Base-by-base conservation (phyloP, 2,113 vertebrate species). In the Hippopotamus amphibius region DNA sequence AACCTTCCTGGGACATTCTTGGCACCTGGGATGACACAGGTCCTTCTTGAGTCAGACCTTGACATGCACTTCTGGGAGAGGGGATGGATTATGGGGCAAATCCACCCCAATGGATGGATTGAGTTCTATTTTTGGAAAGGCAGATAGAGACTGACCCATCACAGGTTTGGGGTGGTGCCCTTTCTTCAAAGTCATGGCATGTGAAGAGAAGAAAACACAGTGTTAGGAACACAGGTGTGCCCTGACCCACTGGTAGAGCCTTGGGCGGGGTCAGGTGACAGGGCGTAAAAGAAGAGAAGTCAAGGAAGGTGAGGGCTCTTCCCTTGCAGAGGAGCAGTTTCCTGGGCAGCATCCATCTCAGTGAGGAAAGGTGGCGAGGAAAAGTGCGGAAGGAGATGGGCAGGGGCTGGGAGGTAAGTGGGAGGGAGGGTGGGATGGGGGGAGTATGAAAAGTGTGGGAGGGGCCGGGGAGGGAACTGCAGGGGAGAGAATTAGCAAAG, bases 281-380 rank as follows among this genome's bases (percentile, higher is more conserved):
- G 10, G 10, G 16, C 7, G 3, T 50, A 61, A 69, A 80, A 61
- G 30, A 30, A 41, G 63, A 48, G 17, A 79, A 24, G 12, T 17
- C 22, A 48, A 81, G 26, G 33, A n/a, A 53, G n/a, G 7, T 53
- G n/a, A n/a, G 21, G 9, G 2, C 55, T 74, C 46, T 14, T 22
- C 13, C 21, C 24, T 30, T 1, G 3, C 37, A n/a, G 48, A 57
- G 0, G 10, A 46, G 5, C 2, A 8, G 4, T 41, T n/a, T 61
- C 17, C 8, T 4, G 17, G 3, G 19, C 17, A 30, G 6, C 1
- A 2, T 50, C 53, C 17, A 4, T 33, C 43, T 6, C 19, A 19
- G 33, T 0, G 19, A 19, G 69, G 16, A 33, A 28, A 59, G 41
- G 1, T 3, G 11, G 16, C 7, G 28, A 6, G 6, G 43, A 22